Percentiles rank a stretch among this genome's conserved stretches.
These are phyloP conservation scores for Myotis planiceps DNA, from an alignment of 2,797 vertebrate species.

Conservation along the genomic window DNA sequence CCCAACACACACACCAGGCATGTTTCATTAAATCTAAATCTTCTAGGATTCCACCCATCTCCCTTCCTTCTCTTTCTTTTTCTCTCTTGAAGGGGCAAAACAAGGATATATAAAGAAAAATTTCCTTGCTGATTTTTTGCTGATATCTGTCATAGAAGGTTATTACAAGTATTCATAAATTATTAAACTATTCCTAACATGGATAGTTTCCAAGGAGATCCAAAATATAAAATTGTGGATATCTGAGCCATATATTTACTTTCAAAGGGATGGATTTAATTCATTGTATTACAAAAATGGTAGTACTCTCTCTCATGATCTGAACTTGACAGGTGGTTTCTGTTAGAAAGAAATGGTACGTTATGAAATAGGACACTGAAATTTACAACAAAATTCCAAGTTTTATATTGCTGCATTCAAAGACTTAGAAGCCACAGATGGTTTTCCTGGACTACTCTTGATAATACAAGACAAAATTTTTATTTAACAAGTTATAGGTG, in stretches of 20 bases:
- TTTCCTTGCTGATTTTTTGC: neutral
- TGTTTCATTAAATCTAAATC: neutral
- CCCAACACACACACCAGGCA: neutral
- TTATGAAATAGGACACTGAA: neutral
- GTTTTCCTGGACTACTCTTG: neutral
- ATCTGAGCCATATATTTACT: neutral
- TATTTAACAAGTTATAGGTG: neutral
- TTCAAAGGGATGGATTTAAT: neutral
- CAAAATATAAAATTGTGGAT: neutral
- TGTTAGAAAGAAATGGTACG: neutral
- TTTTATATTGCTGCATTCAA: neutral
- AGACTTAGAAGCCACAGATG: neutral
- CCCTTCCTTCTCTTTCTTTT: neutral
- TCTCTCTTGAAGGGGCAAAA: neutral
- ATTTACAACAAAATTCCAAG: neutral
- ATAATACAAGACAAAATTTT: neutral
- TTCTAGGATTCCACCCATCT: neutral
- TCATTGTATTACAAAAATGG: neutral
- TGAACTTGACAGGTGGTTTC: constrained; percentile 5
- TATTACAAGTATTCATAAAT: neutral
- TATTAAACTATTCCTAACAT: neutral
- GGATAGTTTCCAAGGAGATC: neutral
- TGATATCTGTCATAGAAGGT: neutral
- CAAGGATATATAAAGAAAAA: neutral
- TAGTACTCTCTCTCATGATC: neutral